phyloP scores from a whole-genome alignment of 1,140 invertebrate species.

The Drosophila yakuba region DNA sequence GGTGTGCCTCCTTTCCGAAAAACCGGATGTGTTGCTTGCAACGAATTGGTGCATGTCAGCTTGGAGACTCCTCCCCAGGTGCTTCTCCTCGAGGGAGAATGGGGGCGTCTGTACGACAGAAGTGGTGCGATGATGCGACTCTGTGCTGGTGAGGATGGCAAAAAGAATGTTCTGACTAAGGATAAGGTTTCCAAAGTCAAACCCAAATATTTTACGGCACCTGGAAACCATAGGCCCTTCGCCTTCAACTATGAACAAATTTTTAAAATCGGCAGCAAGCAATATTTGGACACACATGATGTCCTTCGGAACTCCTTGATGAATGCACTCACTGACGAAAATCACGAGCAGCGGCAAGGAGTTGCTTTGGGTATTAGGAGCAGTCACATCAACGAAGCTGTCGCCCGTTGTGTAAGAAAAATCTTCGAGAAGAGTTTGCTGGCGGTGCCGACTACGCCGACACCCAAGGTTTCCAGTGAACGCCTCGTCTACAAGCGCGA shows the following conservation, averaged over 20 bases:
- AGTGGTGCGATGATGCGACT: conserved; percentile 5
- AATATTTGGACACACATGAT: background rate
- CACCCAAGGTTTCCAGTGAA: background rate
- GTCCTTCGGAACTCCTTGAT: background rate
- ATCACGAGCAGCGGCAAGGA: background rate
- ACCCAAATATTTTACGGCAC: background rate
- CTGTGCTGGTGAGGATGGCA: background rate
- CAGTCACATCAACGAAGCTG: conserved; percentile 2
- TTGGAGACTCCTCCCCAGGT: conserved; percentile 9
- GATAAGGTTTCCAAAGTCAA: too few relatives aligned
- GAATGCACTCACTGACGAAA: background rate
- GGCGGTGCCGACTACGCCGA: background rate
- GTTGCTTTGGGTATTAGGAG: background rate
- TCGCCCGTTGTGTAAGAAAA: conserved; percentile 12
- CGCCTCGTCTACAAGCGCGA: background rate
- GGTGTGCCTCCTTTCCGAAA: conserved; percentile 3
- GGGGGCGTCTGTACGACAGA: background rate
- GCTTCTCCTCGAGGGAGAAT: background rate
- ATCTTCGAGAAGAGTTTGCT: conserved; percentile 22
- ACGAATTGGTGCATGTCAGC: conserved; percentile 1
- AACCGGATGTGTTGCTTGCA: conserved; percentile 3
- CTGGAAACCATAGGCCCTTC: conserved; percentile 1
- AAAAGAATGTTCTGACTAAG: background rate
- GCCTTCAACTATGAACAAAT: conserved; percentile 6
- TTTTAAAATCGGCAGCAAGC: background rate